A percentile compares a stretch with the other conserved stretches of the same genome.
phyloP scores from a whole-genome alignment of 1,140 invertebrate genomes.

The Heliconius congener region DNA sequence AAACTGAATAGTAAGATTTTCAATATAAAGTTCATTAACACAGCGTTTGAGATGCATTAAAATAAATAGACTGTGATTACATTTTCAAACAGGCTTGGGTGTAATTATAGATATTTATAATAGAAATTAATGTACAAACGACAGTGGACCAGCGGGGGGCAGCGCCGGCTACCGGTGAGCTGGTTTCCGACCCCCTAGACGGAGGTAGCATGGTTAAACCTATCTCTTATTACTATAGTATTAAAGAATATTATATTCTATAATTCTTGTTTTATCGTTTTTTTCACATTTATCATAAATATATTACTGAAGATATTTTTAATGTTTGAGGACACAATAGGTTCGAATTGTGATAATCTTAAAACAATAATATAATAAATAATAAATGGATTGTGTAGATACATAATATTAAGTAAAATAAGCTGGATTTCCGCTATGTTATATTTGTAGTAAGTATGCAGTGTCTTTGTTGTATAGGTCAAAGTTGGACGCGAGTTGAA shows the following conservation, averaged over 20 bases:
- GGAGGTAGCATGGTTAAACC: slow-evolving; percentile 12
- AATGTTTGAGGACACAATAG: slow-evolving; percentile 18
- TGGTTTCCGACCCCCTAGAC: slow-evolving; percentile 33
- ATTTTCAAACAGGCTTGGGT: slow-evolving; percentile 32
- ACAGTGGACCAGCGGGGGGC: slow-evolving; percentile 35
- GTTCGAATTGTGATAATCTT: slow-evolving; percentile 4
- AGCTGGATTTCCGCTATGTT: background rate
- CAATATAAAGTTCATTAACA: slow-evolving; percentile 25
- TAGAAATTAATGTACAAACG: slow-evolving; percentile 40
- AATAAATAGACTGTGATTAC: slow-evolving; percentile 31
- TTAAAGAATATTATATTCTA: slow-evolving; percentile 7
- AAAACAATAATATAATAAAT: slow-evolving; percentile 7
- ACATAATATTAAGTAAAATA: background rate
- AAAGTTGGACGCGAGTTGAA: too few species aligned
- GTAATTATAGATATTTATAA: slow-evolving; percentile 41
- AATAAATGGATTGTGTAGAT: slow-evolving; percentile 1
- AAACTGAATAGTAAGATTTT: background rate
- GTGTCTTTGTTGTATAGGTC: too few species aligned
- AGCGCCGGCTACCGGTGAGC: slow-evolving; percentile 31
- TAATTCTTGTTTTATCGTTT: slow-evolving; percentile 20
- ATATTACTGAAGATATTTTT: slow-evolving; percentile 11
- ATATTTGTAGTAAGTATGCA: too few species aligned
- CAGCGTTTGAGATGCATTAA: slow-evolving; percentile 10
- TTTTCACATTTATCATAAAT: slow-evolving; percentile 29
- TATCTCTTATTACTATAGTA: slow-evolving; percentile 13